These are phyloP conservation scores for Hoplostethus atlanticus DNA, from an alignment of 2,797 vertebrate genomes.

Conservation along the genomic window DNA sequence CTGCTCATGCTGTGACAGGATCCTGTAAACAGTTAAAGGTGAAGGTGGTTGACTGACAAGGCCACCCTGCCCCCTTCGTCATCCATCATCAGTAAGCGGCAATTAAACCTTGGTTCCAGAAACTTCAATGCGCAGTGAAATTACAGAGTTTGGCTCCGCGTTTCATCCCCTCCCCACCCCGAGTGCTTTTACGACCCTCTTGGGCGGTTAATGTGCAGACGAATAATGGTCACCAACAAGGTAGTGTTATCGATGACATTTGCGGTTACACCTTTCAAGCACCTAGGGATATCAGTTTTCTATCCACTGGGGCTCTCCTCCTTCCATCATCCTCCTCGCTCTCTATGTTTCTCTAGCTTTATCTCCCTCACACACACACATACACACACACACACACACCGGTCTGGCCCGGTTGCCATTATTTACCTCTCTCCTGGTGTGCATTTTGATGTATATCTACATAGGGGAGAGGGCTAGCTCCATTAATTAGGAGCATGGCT, in stretches of 20 bases:
- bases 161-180: constrained; percentile 36
- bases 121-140: constrained; percentile 28
- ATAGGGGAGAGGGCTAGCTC: constrained; percentile 49
- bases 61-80: neutral
- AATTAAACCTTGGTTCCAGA: constrained; percentile 43
- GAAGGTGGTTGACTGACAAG: constrained; percentile 10
- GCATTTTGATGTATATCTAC: constrained; percentile 56
- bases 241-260: constrained; percentile 68
- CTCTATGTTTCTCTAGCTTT: constrained; percentile 4
- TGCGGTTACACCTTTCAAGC: constrained; percentile 56
- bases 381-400: neutral
- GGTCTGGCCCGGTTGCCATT: constrained; percentile 17
- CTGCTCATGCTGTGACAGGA: neutral
- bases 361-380: constrained; percentile 1
- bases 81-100: constrained; percentile 42
- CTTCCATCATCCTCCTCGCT: neutral
- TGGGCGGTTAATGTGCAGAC: constrained; percentile 24
- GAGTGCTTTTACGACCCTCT: constrained; percentile 38
- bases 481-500: constrained; percentile 70
- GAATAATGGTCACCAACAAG: constrained; percentile 56
- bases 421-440: constrained; percentile 51
- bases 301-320: constrained; percentile 9
- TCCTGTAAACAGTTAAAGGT: constrained; percentile 14
- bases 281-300: constrained; percentile 53
- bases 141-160: constrained; percentile 16